Percentiles rank a stretch among this genome's conserved stretches.
phyloP scores from a whole-genome alignment of 2,113 vertebrate genomes.

The Eretmochelys imbricata region DNA sequence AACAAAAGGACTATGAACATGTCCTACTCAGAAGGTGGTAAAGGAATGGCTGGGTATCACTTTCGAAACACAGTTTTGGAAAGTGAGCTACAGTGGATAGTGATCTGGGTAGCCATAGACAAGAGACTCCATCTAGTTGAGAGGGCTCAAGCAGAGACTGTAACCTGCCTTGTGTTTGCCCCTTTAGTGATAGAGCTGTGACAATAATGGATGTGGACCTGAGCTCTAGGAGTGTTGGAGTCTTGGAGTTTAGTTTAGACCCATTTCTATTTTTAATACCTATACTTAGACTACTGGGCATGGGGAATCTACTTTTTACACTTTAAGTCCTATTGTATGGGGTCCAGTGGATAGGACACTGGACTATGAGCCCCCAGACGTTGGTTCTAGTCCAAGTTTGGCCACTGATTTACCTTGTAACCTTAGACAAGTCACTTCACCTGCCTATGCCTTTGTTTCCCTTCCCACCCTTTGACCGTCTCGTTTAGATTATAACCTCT shows the following conservation, averaged over 20 bases:
- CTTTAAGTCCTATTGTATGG: neutral
- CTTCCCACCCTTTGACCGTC: neutral
- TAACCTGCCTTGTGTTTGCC: neutral
- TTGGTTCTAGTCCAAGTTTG: neutral
- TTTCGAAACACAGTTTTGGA: neutral
- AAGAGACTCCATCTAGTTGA: neutral
- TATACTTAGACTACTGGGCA: neutral
- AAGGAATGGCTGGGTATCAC: neutral
- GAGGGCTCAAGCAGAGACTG: neutral
- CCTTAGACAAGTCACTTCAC: neutral
- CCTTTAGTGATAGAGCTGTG: neutral
- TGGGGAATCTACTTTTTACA: no score
- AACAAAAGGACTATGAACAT: neutral
- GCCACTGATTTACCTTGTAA: neutral
- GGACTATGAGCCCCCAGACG: neutral
- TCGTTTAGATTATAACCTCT: neutral
- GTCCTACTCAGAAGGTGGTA: neutral
- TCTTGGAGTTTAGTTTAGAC: neutral
- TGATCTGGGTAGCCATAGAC: neutral
- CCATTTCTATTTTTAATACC: neutral
- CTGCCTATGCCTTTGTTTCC: neutral
- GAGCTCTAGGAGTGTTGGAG: neutral
- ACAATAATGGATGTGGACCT: neutral
- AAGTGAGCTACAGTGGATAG: neutral
- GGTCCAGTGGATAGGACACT: neutral